Base-by-base conservation (phyloP, 2,888 invertebrate genomes). In the Pelosia muscerda region DNA sequence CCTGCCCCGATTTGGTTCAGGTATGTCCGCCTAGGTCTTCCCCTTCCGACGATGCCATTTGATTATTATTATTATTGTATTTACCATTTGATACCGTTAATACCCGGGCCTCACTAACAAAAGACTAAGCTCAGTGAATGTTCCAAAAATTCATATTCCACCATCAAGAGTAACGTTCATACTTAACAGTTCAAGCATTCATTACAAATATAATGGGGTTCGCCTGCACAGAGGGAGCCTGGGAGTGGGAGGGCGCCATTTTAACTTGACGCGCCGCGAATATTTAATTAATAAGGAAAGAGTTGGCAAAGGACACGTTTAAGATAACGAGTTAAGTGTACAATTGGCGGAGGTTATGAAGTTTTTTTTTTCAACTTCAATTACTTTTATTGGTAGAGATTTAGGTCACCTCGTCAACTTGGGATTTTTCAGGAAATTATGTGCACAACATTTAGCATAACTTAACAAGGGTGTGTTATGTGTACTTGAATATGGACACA, bases 201-300 rank as follows among this genome's bases (percentile, higher is more conserved):
- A 26, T 61, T 49, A 42, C 11, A 26, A n/a, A 19, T n/a, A 42
- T 10, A 49, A 61, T 42, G n/a, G 49, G 26, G 42, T n/a, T 9
- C 25, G 3, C 10, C 25, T 38, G 22, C 61, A 28, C 26, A 62
- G 22, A 22, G 15, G n/a, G n/a, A 38, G 38, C 28, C 28, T n/a
- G n/a, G n/a, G n/a, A 60, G 19, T 42, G 11, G 15, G n/a, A 49
- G 26, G 42, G 61, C 25, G 28, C 28, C 61, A n/a, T 53, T 62
- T 28, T 23, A 62, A 2, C 2, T 13, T 28, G 61, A 49, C 49
- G 61, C 26, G 61, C 22, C 5, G 10, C 1, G 61, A 62, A 62
- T 49, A 22, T 62, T 53, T 62, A 49, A 49, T 62, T 49, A 53
- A 28, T 28, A 62, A 62, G 26, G 49, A 53, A 49, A 62, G 49